Evolutionary conservation across 1,140 invertebrate species (phyloP).

Genomic region (Drosophila eugracilis): DNA sequence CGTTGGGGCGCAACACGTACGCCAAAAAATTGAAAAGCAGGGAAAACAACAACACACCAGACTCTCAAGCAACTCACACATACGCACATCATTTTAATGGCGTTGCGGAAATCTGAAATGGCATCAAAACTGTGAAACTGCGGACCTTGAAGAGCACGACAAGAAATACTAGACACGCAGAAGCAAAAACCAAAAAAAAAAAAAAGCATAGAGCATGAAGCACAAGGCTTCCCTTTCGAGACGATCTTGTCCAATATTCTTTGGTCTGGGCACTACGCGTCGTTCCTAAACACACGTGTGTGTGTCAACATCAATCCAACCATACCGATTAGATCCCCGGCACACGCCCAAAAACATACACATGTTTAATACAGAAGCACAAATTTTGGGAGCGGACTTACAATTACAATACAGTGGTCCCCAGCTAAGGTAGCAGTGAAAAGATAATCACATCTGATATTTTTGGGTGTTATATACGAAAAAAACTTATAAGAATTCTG

Average conservation of each 20-base stretch:
- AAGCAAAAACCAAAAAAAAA: conserved; percentile 25
- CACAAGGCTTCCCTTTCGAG: conserved; percentile 37
- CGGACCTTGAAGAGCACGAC: conserved; percentile 58
- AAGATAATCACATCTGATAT: too few species aligned
- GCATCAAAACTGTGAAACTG: conserved; percentile 20
- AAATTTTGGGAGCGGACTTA: conserved; percentile 18
- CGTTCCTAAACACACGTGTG: conserved; percentile 21
- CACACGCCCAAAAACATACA: conserved; percentile 33
- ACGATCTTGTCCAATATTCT: conserved; percentile 10
- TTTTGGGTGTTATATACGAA: too few species aligned
- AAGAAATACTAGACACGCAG: conserved; percentile 41
- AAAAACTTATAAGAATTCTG: too few species aligned
- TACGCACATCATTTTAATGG: conserved; percentile 53
- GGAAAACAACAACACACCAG: conserved; percentile 32
- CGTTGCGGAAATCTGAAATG: conserved; percentile 74
- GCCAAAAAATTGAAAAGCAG: conserved; percentile 48
- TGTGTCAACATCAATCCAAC: conserved; percentile 14
- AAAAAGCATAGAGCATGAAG: conserved; percentile 11
- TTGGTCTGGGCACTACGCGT: neutral
- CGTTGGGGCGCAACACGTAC: conserved; percentile 73
- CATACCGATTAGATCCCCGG: conserved; percentile 42
- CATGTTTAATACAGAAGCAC: conserved; percentile 26
- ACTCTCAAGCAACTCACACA: conserved; percentile 1
- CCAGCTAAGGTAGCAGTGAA: neutral
- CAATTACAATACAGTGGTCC: conserved; percentile 31